Conservation (phyloP, 2,888 invertebrate genomes). For the Liopterus haemorrhoidalis region DNA sequence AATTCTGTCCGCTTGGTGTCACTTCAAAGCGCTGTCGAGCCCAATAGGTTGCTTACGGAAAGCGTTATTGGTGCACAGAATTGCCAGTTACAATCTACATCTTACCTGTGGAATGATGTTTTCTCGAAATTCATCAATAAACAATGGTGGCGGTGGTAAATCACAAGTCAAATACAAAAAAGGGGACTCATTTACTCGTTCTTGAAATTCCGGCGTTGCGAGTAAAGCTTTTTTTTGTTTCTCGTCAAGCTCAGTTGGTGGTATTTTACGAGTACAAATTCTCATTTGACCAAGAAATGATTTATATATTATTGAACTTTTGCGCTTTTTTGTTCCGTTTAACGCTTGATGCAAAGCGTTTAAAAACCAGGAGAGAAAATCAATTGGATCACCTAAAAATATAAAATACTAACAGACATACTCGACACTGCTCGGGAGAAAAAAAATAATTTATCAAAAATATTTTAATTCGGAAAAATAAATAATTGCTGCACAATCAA, state of each 20-base stretch:
- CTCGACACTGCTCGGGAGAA: slow-evolving; percentile 5
- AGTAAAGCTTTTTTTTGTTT: slow-evolving; percentile 74
- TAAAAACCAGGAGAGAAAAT: slow-evolving; percentile 96
- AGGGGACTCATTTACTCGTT: slow-evolving; percentile 81
- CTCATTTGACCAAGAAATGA: slow-evolving; percentile 90
- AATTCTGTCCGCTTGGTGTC: too few species aligned
- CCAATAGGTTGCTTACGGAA: too few species aligned
- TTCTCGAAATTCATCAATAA: slow-evolving; percentile 95
- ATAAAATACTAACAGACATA: neutral
- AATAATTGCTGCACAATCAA: too few species aligned
- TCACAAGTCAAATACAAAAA: slow-evolving; percentile 97
- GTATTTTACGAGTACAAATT: slow-evolving; percentile 86
- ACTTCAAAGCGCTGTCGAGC: too few species aligned
- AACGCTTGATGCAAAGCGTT: slow-evolving; percentile 92
- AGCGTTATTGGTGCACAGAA: too few species aligned
- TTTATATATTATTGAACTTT: slow-evolving; percentile 90
- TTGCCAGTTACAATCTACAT: too few species aligned
- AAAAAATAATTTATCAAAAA: slow-evolving; percentile 17
- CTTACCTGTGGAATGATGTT: slow-evolving; percentile 96
- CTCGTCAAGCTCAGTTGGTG: slow-evolving; percentile 87
- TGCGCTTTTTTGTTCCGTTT: slow-evolving; percentile 82
- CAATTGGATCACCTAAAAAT: slow-evolving; percentile 84
- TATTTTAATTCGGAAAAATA: slow-evolving; percentile 12
- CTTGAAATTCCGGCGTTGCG: slow-evolving; percentile 79
- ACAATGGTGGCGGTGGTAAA: slow-evolving; percentile 92